Base-by-base conservation (phyloP, 92 coral and sea anemone genomes). In the Desmophyllum pertusum region DNA sequence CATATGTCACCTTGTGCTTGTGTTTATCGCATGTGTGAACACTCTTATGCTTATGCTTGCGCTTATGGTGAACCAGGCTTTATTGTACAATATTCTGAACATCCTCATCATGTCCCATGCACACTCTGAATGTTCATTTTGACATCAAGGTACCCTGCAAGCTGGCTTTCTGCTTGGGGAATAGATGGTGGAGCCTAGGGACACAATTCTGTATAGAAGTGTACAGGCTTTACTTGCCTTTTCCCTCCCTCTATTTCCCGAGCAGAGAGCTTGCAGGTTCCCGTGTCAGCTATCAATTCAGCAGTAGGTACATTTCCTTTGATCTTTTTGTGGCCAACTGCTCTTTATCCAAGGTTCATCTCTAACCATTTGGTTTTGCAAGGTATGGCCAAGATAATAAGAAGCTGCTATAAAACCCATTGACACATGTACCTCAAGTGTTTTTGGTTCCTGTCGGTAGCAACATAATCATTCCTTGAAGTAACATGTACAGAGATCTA, bases 361-460 rank as follows among this genome's bases (percentile, higher is more conserved):
- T 35, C 21, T 43, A 79, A 29, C 42, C 38, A 29, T 65, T 63
- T 40, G 73, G 27, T 64, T 63, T 79, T 79, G 63, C 61, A 64
- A 73, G 85, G 38, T 37, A 48, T 84, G 93, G 93, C 95, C 93
- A 42, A 90, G 87, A 81, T 41, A 63, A 87, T 37, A 52, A 43
- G 90, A 52, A 43, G 90, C 91, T 89, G 78, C 84, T 92, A 68
- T 88, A 89, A 92, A 92, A 89, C 95, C 93, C 93, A 79, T 69
- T 79, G 80, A 81, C 81, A 41, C 38, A 1, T 25, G 21, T 40
- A 23, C n/a, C 14, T 18, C 33, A 71, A 69, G 57, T 86, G 83
- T 88, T 62, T 18, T 71, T 87, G 92, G 93, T 87, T 81, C 92
- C 93, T 89, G 93, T 89, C 87, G 81, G 84, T 83, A 84, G 93